Evolutionary conservation across 2,888 invertebrate genomes (phyloP).

Genomic region (Asteroscopus sphinx): DNA sequence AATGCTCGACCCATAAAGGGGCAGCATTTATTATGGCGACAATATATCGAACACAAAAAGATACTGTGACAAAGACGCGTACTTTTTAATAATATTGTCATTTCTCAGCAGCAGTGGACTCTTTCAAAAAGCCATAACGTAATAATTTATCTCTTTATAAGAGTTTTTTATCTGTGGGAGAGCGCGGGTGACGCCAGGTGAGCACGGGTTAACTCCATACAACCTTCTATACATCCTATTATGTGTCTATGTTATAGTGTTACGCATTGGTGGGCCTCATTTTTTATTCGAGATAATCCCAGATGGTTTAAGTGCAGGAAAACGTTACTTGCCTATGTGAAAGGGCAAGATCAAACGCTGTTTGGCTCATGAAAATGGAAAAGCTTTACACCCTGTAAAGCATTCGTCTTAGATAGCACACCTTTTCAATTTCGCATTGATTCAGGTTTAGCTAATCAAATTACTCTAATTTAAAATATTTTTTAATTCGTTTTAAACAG

Average conservation of each 20-base stretch:
- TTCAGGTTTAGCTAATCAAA: neutral
- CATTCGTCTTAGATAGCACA: neutral
- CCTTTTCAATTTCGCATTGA: neutral
- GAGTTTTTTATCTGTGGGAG: conserved; percentile 87
- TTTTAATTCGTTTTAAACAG: conserved; percentile 7
- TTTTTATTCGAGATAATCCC: conserved; percentile 41
- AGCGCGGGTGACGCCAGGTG: conserved; percentile 81
- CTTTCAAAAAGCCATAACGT: conserved; percentile 89
- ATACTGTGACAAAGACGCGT: conserved; percentile 89
- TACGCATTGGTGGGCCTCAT: conserved; percentile 54
- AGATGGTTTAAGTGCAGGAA: conserved; percentile 6
- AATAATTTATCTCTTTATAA: conserved; percentile 90
- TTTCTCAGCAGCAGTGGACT: conserved; percentile 90
- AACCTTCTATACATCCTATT: conserved; percentile 65
- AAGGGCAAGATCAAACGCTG: neutral
- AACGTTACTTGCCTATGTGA: neutral
- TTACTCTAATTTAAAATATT: conserved; percentile 8
- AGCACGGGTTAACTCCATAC: conserved; percentile 83
- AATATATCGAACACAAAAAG: conserved; percentile 90
- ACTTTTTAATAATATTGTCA: conserved; percentile 90
- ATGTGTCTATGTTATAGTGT: conserved; percentile 52
- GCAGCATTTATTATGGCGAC: conserved; percentile 89
- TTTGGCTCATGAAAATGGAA: neutral
- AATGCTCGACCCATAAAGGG: conserved; percentile 87
- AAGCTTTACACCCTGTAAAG: neutral